Percentiles rank a stretch among this genome's conserved stretches.
Evolutionary conservation across 1,140 invertebrate species (phyloP).

Genomic region (Nautilus pompilius): DNA sequence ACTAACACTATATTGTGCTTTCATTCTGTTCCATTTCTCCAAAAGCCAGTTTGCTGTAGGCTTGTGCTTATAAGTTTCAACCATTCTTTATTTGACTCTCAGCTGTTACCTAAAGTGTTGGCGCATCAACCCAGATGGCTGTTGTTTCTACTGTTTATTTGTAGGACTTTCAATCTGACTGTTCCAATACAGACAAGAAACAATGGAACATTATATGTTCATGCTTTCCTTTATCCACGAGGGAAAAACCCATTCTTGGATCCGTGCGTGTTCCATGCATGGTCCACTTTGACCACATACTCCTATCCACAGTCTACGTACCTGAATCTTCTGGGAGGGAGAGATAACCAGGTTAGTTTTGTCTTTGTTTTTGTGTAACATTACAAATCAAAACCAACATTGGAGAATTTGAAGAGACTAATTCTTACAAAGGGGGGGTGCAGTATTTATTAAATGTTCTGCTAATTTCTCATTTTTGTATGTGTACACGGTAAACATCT

Average conservation of each 20-base stretch:
- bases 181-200: constrained; percentile 68
- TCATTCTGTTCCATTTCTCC: neutral
- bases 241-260: constrained; percentile 26
- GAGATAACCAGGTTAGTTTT: neutral
- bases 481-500: neutral
- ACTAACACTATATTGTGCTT: too few relatives aligned
- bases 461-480: neutral
- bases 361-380: neutral
- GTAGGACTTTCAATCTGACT: constrained; percentile 49
- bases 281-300: constrained; percentile 66
- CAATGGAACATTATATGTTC: constrained; percentile 75
- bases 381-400: neutral
- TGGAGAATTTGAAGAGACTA: neutral
- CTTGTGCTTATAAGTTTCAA: neutral
- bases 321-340: constrained; percentile 67
- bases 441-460: neutral
- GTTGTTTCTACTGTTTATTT: constrained; percentile 2
- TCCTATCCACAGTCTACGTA: constrained; percentile 69
- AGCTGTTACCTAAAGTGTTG: neutral
- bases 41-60: neutral
- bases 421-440: too few relatives aligned
- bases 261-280: constrained; percentile 53
- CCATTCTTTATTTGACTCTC: neutral
- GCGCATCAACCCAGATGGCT: neutral
- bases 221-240: constrained; percentile 44